Conservation (phyloP, 2,797 vertebrate species). For the Centropyge bicolor region DNA sequence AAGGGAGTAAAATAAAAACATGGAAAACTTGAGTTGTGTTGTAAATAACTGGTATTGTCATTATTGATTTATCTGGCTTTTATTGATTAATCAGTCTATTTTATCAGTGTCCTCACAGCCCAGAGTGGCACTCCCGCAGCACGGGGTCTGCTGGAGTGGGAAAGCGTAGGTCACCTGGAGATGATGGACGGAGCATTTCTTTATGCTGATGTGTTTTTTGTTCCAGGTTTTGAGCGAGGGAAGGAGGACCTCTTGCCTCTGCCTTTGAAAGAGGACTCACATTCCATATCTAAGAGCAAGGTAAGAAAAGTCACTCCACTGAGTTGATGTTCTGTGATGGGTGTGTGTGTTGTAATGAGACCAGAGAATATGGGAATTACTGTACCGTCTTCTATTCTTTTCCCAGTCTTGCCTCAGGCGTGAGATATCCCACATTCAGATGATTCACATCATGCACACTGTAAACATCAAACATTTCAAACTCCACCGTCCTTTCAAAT, state of each 20-base stretch:
- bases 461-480: conserved; percentile 41
- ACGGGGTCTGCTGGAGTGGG: not conserved
- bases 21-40: not conserved
- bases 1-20: not conserved
- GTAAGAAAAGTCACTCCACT: conserved; percentile 76
- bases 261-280: conserved; percentile 92
- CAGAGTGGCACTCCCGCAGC: too few species aligned
- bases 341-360: conserved; percentile 33
- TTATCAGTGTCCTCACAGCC: not conserved
- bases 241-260: conserved; percentile 90
- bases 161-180: not conserved
- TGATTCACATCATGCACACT: conserved; percentile 40
- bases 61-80: too few species aligned
- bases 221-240: conserved; percentile 93
- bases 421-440: conserved; percentile 38
- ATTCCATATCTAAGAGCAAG: conserved; percentile 99
- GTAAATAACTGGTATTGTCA: too few species aligned
- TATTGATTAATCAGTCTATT: not conserved
- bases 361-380: conserved; percentile 36
- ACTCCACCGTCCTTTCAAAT: conserved; percentile 8
- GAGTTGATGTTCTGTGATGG: not conserved
- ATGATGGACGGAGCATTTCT: not conserved
- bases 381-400: conserved; percentile 12
- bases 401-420: conserved; percentile 35
- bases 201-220: conserved; percentile 37